A percentile compares a stretch with the other conserved stretches of the same genome.
Evolutionary conservation across 2,888 invertebrate species (phyloP).

Genomic region (Alcis repandata): DNA sequence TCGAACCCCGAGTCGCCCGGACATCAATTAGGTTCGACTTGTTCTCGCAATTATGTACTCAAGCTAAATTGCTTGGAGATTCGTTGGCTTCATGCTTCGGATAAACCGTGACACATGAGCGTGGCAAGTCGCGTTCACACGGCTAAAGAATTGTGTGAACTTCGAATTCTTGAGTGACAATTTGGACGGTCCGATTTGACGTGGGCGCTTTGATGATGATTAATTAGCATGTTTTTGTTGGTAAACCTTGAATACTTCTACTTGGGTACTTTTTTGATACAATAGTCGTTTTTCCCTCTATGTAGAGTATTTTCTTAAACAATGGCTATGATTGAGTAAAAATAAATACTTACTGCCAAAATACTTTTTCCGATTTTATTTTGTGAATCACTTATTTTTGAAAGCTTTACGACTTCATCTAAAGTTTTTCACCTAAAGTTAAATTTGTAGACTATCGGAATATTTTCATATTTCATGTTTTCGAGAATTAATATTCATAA

Average conservation of each 20-base stretch:
- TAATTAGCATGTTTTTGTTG: constrained; percentile 24
- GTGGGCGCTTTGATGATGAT: constrained; percentile 37
- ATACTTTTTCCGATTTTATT: too few species aligned
- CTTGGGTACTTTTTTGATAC: neutral
- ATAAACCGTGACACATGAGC: constrained; percentile 72
- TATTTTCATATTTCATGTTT: too few species aligned
- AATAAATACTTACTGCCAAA: too few species aligned
- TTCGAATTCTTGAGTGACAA: constrained; percentile 39
- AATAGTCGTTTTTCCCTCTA: too few species aligned
- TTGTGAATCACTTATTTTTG: too few species aligned
- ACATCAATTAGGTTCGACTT: constrained; percentile 83
- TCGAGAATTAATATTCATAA: too few species aligned
- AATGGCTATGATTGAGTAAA: too few species aligned
- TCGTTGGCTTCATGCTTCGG: constrained; percentile 75
- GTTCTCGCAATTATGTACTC: constrained; percentile 85
- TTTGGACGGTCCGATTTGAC: constrained; percentile 42
- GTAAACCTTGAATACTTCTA: neutral
- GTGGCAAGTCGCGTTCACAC: constrained; percentile 63
- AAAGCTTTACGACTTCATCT: too few species aligned
- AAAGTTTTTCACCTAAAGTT: too few species aligned
- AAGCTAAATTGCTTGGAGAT: constrained; percentile 82
- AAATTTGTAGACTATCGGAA: too few species aligned
- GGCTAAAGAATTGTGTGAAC: constrained; percentile 52
- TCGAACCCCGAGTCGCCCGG: constrained; percentile 67
- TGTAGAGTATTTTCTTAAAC: too few species aligned